Percentiles rank a stretch among this genome's conserved stretches.
Conservation (phyloP, 2,113 vertebrate species). For the Polypterus bichir region DNA sequence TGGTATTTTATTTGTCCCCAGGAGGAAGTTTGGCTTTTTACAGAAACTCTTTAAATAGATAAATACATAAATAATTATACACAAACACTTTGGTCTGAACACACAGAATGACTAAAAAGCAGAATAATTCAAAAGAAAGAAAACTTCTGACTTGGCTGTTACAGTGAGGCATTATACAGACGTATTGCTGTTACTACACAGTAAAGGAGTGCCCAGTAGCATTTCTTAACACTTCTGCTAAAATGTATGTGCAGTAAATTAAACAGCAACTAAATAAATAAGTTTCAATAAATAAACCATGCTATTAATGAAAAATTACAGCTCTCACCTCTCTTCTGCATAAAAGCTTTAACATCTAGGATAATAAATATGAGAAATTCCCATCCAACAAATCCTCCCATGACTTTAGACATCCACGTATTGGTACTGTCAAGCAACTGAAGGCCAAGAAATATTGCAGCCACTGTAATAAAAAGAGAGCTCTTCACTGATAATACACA, state of each 20-base stretch:
- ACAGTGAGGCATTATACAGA: too few relatives aligned
- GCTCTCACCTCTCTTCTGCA: slow-evolving; percentile 20
- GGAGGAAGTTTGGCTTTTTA: too few relatives aligned
- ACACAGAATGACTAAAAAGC: too few relatives aligned
- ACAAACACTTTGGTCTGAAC: too few relatives aligned
- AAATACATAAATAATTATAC: too few relatives aligned
- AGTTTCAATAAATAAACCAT: neutral
- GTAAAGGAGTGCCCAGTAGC: too few relatives aligned
- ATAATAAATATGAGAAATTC: slow-evolving; percentile 35
- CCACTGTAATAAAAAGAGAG: slow-evolving; percentile 34
- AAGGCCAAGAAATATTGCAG: slow-evolving; percentile 50
- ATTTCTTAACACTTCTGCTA: neutral
- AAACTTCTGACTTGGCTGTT: too few relatives aligned
- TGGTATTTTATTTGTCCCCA: too few relatives aligned
- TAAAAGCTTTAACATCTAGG: slow-evolving; percentile 24
- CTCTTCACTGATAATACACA: neutral
- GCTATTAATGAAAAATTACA: neutral
- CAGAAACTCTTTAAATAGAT: too few relatives aligned
- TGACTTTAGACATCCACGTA: slow-evolving; percentile 47
- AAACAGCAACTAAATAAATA: neutral
- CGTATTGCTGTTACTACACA: too few relatives aligned
- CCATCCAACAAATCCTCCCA: slow-evolving; percentile 54
- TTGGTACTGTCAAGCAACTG: slow-evolving; percentile 27
- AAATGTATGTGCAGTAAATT: slow-evolving; percentile 5
- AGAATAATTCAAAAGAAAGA: too few relatives aligned